Evolutionary conservation across 2,113 vertebrate genomes (phyloP), one percentile per base, ranked within the genome.

Genomic region (Pardalotus punctatus): DNA sequence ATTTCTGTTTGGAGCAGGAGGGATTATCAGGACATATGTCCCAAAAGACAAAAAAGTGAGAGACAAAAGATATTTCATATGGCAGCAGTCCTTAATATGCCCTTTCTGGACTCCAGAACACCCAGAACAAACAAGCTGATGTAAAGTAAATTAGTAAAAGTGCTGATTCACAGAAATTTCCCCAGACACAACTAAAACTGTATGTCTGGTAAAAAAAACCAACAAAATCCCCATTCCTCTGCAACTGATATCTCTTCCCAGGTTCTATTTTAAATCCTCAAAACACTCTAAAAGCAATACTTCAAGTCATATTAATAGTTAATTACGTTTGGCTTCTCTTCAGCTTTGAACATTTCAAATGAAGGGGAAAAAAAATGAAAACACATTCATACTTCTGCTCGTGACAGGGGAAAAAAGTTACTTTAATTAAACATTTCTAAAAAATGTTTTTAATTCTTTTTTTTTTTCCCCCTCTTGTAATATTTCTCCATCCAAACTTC

Each of bases 271-370:
- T 10, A 70, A 80, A 56, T 31, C 42, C 85, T 77, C 36, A 42
- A 70, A 88, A 70, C 33, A 50, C 43, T 90, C 58, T 23, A 48
- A 29, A 94, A 94, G 54, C 14, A 83, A 86, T 90, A 92, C 79
- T 83, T 97, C 88, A 91, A 78, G 70, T 40, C 54, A 8, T 29
- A 93, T 92, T 72, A 91, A 92, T 94, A 91, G 58, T 96, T 94
- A 92, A 93, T 94, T 40, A 81, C 38, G 0, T 96, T 84, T 94
- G 77, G 61, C 67, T 88, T 93, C 54, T 74, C 36, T 67, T 94
- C 88, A 67, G 58, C 69, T 74, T 81, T 36, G 54, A 78, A 81
- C 57, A 64, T 77, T 95, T 48, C 71, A 81, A 51, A 45, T 33
- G 53, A 57, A 83, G 43, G 65, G 45, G 15, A 3, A 67, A 33